A percentile compares a stretch with the other conserved stretches of the same genome.
Conservation (phyloP, 2,888 invertebrate genomes). For the Synanthedon myopaeformis region DNA sequence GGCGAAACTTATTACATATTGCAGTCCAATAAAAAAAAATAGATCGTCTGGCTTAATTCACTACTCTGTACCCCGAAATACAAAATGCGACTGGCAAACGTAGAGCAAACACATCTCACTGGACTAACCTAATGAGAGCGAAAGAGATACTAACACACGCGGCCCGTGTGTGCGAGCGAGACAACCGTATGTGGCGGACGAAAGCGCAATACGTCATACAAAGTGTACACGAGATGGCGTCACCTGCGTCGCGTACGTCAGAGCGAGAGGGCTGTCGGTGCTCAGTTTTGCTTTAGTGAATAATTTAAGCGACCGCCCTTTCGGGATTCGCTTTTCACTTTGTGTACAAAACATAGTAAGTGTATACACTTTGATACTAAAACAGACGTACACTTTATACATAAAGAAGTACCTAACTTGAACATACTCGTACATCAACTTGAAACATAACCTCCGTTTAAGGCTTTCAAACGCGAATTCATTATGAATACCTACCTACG, state of each 20-base stretch:
- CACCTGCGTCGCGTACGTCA: slow-evolving; percentile 8
- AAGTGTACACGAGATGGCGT: slow-evolving; percentile 20
- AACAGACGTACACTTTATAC: not conserved
- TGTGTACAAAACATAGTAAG: not conserved
- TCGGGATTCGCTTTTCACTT: slow-evolving; percentile 19
- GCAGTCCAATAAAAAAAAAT: not conserved
- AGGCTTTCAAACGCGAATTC: too few relatives aligned
- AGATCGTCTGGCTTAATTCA: not conserved
- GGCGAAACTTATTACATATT: too few relatives aligned
- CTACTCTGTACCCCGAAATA: slow-evolving; percentile 30
- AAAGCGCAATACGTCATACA: slow-evolving; percentile 58
- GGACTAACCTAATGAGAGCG: slow-evolving; percentile 66
- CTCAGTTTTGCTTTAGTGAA: slow-evolving; percentile 58
- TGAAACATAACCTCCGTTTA: too few relatives aligned
- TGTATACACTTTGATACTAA: not conserved
- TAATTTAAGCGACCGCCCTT: slow-evolving; percentile 64
- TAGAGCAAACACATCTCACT: slow-evolving; percentile 54
- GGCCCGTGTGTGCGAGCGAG: slow-evolving; percentile 19
- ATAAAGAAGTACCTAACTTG: not conserved
- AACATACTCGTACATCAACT: too few relatives aligned
- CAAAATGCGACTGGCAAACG: slow-evolving; percentile 61
- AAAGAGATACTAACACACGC: slow-evolving; percentile 32
- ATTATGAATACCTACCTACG: too few relatives aligned
- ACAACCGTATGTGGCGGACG: slow-evolving; percentile 51
- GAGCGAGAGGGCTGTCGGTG: slow-evolving; percentile 33